Conservation (phyloP, 2,113 vertebrate genomes). For the Scophthalmus maximus region DNA sequence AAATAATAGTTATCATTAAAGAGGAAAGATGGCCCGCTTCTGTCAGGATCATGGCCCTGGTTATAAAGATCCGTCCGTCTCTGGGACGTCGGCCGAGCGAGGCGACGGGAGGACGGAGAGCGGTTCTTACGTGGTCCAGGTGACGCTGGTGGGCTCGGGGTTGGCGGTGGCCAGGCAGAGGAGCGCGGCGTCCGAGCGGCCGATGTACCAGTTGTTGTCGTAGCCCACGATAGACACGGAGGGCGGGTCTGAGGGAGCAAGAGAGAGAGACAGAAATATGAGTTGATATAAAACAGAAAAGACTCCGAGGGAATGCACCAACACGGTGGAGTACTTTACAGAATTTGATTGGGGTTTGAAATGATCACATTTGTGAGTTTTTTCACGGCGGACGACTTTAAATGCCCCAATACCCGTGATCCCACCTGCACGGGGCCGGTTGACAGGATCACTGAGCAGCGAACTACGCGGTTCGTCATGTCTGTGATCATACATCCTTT, state of each 20-base stretch:
- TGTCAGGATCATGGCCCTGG: conserved; percentile 1
- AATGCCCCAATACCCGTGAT: neutral
- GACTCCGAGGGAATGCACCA: neutral
- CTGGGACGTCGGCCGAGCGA: neutral
- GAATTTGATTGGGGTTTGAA: too few species aligned
- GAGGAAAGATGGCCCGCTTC: neutral
- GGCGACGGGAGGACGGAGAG: neutral
- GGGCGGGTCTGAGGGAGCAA: conserved; percentile 79
- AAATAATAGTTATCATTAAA: conserved; percentile 14
- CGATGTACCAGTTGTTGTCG: conserved; percentile 89
- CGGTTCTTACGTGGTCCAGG: conserved; percentile 84
- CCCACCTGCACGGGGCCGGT: too few species aligned
- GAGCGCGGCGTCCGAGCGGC: conserved; percentile 80
- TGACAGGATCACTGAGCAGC: too few species aligned
- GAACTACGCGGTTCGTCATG: too few species aligned
- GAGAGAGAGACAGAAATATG: neutral
- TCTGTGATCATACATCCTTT: too few species aligned
- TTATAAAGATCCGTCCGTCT: neutral
- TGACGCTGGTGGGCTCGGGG: conserved; percentile 77
- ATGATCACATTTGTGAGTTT: too few species aligned
- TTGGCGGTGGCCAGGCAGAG: conserved; percentile 83
- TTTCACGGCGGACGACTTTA: neutral
- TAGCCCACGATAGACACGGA: conserved; percentile 86
- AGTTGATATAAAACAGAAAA: neutral
- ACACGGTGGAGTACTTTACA: too few species aligned